Percentiles rank a stretch among this genome's conserved stretches.
Conservation (phyloP, 2,113 vertebrate genomes). For the Gadus chalcogrammus region DNA sequence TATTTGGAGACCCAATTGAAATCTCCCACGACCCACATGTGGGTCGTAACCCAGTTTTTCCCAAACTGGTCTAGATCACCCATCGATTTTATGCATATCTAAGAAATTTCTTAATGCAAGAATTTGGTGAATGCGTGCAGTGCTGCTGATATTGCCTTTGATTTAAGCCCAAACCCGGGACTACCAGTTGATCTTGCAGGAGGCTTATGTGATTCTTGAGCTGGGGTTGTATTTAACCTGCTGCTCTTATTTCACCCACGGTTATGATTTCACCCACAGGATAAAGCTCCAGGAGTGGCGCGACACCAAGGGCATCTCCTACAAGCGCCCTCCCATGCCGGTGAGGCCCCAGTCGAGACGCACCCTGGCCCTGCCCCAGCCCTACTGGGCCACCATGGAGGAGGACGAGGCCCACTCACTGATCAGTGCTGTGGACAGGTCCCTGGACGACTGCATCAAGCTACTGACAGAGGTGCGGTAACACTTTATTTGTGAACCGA, state of each 20-base stretch:
- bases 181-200: no score
- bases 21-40: no score
- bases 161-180: no score
- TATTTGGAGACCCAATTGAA: no score
- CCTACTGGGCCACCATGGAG: conserved; percentile 70
- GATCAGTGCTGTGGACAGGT: conserved; percentile 65
- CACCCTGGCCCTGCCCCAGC: conserved; percentile 35
- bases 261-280: conserved; percentile 57
- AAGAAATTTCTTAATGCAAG: no score
- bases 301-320: conserved; percentile 79
- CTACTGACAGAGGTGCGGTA: conserved; percentile 74
- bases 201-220: no score
- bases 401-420: conserved; percentile 71
- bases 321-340: conserved; percentile 88
- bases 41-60: no score
- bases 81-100: no score
- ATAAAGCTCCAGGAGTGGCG: conserved; percentile 86
- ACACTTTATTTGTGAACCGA: no score
- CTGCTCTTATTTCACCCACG: not conserved
- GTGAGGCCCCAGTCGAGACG: conserved; percentile 54
- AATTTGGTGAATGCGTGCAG: no score
- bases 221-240: not conserved
- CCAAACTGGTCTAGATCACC: no score
- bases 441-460: conserved; percentile 79
- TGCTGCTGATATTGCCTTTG: no score